These are phyloP conservation scores for Nomia melanderi DNA, from an alignment of 1,140 invertebrate species.

Conservation along the genomic window DNA sequence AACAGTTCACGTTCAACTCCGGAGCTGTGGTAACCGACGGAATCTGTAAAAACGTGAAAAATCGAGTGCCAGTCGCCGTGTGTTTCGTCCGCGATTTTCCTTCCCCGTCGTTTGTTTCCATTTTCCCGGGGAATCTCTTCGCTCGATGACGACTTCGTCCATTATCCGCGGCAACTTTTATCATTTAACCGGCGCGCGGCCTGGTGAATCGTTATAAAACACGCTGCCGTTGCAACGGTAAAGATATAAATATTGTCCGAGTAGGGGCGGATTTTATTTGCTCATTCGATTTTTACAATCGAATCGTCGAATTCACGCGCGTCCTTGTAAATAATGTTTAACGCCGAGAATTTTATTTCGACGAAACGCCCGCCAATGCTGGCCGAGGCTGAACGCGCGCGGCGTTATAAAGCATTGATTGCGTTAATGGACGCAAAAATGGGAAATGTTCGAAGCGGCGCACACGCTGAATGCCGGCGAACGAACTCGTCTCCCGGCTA, in stretches of 20 bases:
- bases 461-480: too few relatives aligned
- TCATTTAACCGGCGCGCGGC: not conserved
- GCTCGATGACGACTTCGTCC: conserved; percentile 1
- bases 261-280: not conserved
- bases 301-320: not conserved
- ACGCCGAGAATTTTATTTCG: not conserved
- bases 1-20: not conserved
- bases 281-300: not conserved
- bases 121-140: conserved; percentile 1
- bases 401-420: not conserved
- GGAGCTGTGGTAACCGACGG: not conserved
- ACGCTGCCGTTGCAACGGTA: not conserved
- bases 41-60: not conserved
- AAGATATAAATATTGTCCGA: not conserved
- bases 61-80: not conserved
- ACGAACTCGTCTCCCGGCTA: too few relatives aligned
- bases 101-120: not conserved
- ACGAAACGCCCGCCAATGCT: not conserved
- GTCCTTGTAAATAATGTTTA: conserved; percentile 5
- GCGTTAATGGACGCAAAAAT: not conserved
- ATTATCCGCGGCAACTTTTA: not conserved
- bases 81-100: not conserved
- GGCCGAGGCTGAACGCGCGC: too few relatives aligned
- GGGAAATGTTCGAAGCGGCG: not conserved
- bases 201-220: not conserved